Percentiles rank a stretch among this genome's conserved stretches.
These are phyloP conservation scores for Oreohelix idahoensis DNA, from an alignment of 1,140 invertebrate genomes.

Conservation along the genomic window DNA sequence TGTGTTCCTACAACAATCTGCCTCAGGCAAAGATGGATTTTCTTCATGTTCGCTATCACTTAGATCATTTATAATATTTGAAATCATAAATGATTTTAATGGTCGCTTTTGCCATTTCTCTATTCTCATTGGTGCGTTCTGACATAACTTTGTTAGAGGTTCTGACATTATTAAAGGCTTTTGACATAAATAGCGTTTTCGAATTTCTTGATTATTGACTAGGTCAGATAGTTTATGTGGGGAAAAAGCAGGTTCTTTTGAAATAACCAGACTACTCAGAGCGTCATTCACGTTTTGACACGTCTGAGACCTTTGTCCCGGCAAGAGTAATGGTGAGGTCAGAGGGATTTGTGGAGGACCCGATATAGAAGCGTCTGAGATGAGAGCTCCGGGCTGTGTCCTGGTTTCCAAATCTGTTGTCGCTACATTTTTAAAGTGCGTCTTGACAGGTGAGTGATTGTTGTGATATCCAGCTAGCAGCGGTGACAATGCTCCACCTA, in stretches of 20 bases:
- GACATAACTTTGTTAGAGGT: background rate
- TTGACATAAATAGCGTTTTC: background rate
- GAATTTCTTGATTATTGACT: background rate
- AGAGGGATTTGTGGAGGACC: background rate
- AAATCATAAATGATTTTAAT: conserved; percentile 6
- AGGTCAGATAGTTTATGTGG: background rate
- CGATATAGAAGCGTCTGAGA: background rate
- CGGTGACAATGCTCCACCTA: background rate
- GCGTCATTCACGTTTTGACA: background rate
- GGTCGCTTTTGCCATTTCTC: background rate
- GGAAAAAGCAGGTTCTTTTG: background rate
- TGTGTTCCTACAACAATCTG: background rate
- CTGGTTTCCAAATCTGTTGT: background rate
- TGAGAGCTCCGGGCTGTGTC: background rate
- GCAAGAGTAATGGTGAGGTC: background rate
- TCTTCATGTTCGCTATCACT: background rate
- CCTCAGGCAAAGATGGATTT: background rate
- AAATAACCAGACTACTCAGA: background rate
- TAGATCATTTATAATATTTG: conserved; percentile 6
- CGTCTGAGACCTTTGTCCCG: background rate
- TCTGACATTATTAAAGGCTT: background rate
- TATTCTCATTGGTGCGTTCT: background rate
- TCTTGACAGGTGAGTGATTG: background rate
- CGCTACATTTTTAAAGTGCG: background rate
- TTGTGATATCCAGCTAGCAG: background rate